Evolutionary conservation across 2,888 invertebrate genomes (phyloP).

Genomic region (Andrena flavipes): DNA sequence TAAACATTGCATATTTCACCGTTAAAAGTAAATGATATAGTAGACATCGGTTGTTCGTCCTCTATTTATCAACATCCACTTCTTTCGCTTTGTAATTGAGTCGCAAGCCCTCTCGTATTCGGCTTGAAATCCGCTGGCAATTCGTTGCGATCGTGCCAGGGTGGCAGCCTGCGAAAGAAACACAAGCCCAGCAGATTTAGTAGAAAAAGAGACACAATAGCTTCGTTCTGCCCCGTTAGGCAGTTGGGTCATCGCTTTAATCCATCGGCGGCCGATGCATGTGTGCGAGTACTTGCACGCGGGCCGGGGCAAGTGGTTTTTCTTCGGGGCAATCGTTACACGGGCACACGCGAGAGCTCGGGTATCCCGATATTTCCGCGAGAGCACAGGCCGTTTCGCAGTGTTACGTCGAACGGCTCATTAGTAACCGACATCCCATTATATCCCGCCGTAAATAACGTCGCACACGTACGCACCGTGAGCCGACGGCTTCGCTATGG

Average conservation of each 20-base stretch:
- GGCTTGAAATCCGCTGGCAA: slow-evolving; percentile 9
- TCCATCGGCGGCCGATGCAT: slow-evolving; percentile 44
- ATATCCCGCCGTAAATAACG: slow-evolving; percentile 81
- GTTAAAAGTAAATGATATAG: too few species aligned
- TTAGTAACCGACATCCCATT: slow-evolving; percentile 83
- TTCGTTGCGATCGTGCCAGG: slow-evolving; percentile 34
- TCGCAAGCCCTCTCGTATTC: slow-evolving; percentile 24
- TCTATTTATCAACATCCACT: too few species aligned
- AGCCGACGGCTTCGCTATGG: slow-evolving; percentile 58
- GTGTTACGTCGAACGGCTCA: slow-evolving; percentile 78
- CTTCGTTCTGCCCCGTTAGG: slow-evolving; percentile 62
- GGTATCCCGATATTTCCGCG: slow-evolving; percentile 50
- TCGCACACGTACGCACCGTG: slow-evolving; percentile 13
- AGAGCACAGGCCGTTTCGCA: slow-evolving; percentile 15
- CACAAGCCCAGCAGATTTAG: slow-evolving; percentile 49
- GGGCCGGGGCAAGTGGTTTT: slow-evolving; percentile 12
- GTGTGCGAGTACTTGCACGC: slow-evolving; percentile 2
- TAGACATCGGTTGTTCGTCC: too few species aligned
- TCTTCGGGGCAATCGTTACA: slow-evolving; percentile 27
- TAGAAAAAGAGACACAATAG: slow-evolving; percentile 62
- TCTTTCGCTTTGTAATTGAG: too few species aligned
- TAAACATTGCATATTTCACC: too few species aligned
- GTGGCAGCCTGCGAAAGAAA: slow-evolving; percentile 39
- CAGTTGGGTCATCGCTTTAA: slow-evolving; percentile 66
- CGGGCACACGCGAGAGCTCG: background rate